phyloP scores from a whole-genome alignment of 2,113 vertebrate genomes.

The Empidonax alnorum region DNA sequence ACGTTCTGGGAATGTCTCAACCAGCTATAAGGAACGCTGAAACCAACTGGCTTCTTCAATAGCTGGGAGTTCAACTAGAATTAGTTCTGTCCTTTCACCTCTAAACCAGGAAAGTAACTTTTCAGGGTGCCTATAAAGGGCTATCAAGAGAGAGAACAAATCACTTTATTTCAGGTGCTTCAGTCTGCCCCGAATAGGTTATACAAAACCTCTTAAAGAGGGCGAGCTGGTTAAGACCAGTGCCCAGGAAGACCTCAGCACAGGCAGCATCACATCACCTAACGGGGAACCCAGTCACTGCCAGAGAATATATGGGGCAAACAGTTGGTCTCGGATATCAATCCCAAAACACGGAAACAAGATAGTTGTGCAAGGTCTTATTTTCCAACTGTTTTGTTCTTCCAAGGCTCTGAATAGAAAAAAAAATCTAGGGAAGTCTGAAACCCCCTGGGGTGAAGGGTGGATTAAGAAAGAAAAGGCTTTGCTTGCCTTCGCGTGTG shows the following conservation, averaged over 20 bases:
- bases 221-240: background rate
- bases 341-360: background rate
- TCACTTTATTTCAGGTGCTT: background rate
- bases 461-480: background rate
- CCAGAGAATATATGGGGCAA: background rate
- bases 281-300: background rate
- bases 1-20: background rate
- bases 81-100: background rate
- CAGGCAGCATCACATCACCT: background rate
- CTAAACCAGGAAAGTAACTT: background rate
- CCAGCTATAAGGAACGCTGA: background rate
- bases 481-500: background rate
- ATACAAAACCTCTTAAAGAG: background rate
- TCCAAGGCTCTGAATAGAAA: background rate
- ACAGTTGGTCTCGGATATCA: background rate
- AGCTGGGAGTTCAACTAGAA: background rate
- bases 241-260: background rate
- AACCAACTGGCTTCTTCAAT: background rate
- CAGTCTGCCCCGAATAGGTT: background rate
- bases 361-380: background rate
- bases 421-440: background rate
- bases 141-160: background rate
- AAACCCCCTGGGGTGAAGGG: background rate
- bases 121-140: background rate
- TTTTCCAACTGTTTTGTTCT: background rate